A percentile compares a stretch with the other conserved stretches of the same genome.
phyloP scores from a whole-genome alignment of 2,797 vertebrate genomes.

The Columba guinea region DNA sequence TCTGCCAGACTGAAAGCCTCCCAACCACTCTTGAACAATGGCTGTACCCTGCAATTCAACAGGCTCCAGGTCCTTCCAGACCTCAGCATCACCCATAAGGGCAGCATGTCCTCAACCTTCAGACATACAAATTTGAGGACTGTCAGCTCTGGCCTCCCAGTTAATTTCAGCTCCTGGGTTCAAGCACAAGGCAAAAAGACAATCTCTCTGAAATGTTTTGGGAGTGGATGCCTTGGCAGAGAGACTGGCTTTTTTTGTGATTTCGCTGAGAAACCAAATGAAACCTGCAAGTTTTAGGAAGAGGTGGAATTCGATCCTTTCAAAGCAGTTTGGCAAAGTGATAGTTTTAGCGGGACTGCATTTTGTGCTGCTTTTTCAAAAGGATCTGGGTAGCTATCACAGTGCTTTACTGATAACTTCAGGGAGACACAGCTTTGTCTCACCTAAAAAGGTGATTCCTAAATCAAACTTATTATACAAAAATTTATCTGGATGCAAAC shows the following conservation, averaged over 20 bases:
- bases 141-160: neutral
- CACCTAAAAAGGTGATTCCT: neutral
- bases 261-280: neutral
- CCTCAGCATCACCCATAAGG: neutral
- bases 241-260: neutral
- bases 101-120: neutral
- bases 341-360: neutral
- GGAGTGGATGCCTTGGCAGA: neutral
- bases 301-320: neutral
- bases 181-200: neutral
- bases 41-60: neutral
- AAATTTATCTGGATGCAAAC: neutral
- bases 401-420: neutral
- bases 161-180: neutral
- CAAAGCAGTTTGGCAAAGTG: neutral
- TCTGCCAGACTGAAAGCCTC: neutral
- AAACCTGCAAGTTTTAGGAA: neutral
- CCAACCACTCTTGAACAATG: neutral
- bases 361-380: neutral
- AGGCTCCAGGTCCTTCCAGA: neutral
- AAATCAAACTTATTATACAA: neutral
- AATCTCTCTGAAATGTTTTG: neutral
- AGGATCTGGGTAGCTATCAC: neutral
- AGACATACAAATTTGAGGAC: neutral
- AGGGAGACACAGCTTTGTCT: neutral